Evolutionary conservation across 2,888 invertebrate species (phyloP).

Genomic region (Drosophila melanosoma): DNA sequence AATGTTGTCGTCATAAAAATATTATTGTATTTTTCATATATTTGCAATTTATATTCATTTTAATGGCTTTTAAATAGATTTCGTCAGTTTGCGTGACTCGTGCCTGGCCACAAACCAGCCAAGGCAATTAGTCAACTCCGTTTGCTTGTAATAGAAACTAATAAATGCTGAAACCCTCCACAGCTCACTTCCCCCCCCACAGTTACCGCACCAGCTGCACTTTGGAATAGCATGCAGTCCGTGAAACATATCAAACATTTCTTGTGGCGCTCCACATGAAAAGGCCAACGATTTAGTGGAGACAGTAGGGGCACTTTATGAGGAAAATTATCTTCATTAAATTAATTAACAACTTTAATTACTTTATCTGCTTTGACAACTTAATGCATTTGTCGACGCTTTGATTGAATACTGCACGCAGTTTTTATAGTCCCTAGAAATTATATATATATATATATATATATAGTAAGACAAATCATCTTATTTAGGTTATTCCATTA

Average conservation of each 20-base stretch:
- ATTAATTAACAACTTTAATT: slow-evolving; percentile 56
- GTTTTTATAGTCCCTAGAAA: neutral
- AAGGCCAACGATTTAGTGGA: slow-evolving; percentile 13
- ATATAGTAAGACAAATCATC: neutral
- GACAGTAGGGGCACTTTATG: slow-evolving; percentile 18
- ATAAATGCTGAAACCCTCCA: slow-evolving; percentile 19
- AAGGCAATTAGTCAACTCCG: slow-evolving; percentile 55
- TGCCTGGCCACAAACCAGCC: slow-evolving; percentile 48
- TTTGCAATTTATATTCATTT: slow-evolving; percentile 60
- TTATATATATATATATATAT: neutral
- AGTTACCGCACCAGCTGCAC: neutral
- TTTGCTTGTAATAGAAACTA: slow-evolving; percentile 62
- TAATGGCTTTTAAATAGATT: slow-evolving; percentile 19
- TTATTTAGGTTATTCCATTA: neutral
- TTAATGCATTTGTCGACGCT: slow-evolving; percentile 40
- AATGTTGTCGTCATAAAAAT: slow-evolving; percentile 30
- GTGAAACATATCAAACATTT: slow-evolving; percentile 39
- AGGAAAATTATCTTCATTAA: slow-evolving; percentile 66
- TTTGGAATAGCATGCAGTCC: slow-evolving; percentile 34
- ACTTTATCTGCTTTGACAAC: slow-evolving; percentile 62
- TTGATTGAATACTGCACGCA: slow-evolving; percentile 48
- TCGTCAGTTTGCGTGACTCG: slow-evolving; percentile 46
- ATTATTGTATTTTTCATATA: slow-evolving; percentile 42
- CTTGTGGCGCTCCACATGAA: slow-evolving; percentile 13
- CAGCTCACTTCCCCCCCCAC: neutral